These are phyloP conservation scores for Brachionichthys hirsutus DNA, from an alignment of 2,113 vertebrate species.

Conservation along the genomic window DNA sequence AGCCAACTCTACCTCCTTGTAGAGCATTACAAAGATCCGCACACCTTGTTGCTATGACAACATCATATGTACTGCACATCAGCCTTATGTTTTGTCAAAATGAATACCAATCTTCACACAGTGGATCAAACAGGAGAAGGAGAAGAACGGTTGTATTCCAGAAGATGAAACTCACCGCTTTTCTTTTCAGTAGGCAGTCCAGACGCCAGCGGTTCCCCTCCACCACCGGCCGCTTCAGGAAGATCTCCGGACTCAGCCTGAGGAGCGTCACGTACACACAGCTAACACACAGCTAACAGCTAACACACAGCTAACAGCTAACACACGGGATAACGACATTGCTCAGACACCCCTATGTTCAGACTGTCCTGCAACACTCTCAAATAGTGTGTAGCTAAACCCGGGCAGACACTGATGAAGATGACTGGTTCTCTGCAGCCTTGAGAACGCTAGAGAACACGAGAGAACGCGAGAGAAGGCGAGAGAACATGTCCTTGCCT, in stretches of 20 bases:
- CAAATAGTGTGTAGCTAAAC: too few species aligned
- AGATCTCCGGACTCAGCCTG: conserved; percentile 83
- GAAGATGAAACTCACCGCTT: conserved; percentile 82
- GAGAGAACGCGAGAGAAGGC: too few species aligned
- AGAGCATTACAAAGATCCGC: conserved; percentile 91
- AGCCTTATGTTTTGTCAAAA: too few species aligned
- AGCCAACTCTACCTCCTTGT: conserved; percentile 95
- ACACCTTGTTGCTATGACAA: conserved; percentile 90
- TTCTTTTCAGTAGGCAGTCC: conserved; percentile 89
- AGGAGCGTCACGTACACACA: not conserved
- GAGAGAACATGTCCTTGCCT: too few species aligned
- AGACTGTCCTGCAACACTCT: too few species aligned
- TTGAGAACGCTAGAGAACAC: too few species aligned
- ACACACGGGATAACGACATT: too few species aligned
- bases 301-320: too few species aligned
- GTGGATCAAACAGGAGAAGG: too few species aligned
- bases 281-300: not conserved
- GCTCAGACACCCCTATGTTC: too few species aligned
- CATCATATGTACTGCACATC: not conserved
- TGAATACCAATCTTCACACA: not conserved
- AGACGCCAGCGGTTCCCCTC: conserved; percentile 96
- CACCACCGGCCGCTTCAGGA: conserved; percentile 85
- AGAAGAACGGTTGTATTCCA: not conserved
- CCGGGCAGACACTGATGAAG: too few species aligned
- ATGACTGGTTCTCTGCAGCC: too few species aligned